phyloP scores from a whole-genome alignment of 1,140 invertebrate genomes.

The Drosophila eugracilis region DNA sequence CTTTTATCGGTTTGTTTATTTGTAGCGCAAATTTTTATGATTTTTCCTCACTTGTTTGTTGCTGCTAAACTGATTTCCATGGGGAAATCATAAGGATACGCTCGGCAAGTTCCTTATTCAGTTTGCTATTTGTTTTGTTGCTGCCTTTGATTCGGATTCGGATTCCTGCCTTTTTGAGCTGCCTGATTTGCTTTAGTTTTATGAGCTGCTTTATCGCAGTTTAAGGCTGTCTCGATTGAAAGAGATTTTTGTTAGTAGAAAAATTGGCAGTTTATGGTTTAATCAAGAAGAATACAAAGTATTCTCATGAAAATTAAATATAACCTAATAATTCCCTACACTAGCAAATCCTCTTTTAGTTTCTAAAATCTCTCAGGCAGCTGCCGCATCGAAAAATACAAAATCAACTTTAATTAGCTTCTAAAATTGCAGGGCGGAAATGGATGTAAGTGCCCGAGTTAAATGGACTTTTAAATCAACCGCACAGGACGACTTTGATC shows the following conservation, averaged over 20 bases:
- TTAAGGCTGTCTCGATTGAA: slow-evolving; percentile 6
- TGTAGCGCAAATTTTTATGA: slow-evolving; percentile 75
- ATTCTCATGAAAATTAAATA: too few relatives aligned
- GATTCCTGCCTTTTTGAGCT: slow-evolving; percentile 24
- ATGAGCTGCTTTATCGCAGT: slow-evolving; percentile 18
- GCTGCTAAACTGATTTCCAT: slow-evolving; percentile 78
- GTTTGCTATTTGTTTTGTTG: slow-evolving; percentile 28
- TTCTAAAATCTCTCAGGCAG: not conserved
- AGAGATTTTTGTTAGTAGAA: not conserved
- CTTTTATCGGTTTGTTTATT: slow-evolving; percentile 68
- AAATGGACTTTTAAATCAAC: slow-evolving; percentile 68
- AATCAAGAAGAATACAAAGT: too few relatives aligned
- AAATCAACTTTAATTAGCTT: slow-evolving; percentile 75
- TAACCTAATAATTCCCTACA: too few relatives aligned
- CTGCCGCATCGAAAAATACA: slow-evolving; percentile 6
- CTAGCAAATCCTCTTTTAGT: not conserved
- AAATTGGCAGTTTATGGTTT: not conserved
- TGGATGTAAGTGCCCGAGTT: slow-evolving; percentile 52
- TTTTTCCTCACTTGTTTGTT: slow-evolving; percentile 42
- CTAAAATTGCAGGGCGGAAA: slow-evolving; percentile 54
- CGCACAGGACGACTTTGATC: slow-evolving; percentile 39
- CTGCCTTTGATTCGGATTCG: slow-evolving; percentile 39
- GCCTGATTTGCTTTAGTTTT: slow-evolving; percentile 28
- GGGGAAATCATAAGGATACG: slow-evolving; percentile 68
- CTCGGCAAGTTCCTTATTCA: slow-evolving; percentile 41